Evolutionary conservation across 2,888 invertebrate species (phyloP).

Genomic region (Chaitophorus viminalis): DNA sequence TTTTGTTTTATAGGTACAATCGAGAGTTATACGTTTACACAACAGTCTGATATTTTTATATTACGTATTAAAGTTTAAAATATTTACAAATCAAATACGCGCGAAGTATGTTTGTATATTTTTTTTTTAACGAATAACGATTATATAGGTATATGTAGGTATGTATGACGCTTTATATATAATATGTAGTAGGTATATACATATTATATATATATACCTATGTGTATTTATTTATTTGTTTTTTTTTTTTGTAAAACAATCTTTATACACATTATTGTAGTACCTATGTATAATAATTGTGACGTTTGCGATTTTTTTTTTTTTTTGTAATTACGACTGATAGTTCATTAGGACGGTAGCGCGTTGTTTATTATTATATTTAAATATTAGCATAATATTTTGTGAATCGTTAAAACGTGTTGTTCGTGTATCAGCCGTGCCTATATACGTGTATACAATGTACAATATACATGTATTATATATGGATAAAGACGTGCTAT

Average conservation of each 20-base stretch:
- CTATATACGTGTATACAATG: not conserved
- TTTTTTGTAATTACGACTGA: not conserved
- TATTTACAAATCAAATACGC: too few species aligned
- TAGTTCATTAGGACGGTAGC: not conserved
- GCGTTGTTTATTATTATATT: not conserved
- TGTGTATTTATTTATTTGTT: not conserved
- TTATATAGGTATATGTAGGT: too few species aligned
- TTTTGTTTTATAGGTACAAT: too few species aligned
- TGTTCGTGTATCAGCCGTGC: not conserved
- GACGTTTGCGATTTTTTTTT: not conserved
- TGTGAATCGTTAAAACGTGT: slow-evolving; percentile 1
- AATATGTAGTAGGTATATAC: not conserved
- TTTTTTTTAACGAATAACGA: too few species aligned
- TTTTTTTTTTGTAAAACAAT: not conserved
- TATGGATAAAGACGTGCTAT: not conserved
- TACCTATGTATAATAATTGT: not conserved
- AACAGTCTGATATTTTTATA: too few species aligned
- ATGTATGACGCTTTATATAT: too few species aligned
- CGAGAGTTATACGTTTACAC: too few species aligned
- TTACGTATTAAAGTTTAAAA: too few species aligned
- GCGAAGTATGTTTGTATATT: too few species aligned
- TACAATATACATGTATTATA: not conserved
- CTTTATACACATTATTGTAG: too few species aligned
- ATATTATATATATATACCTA: not conserved
- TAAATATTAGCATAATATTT: not conserved